Evolutionary conservation across 1,140 invertebrate species (phyloP).

Genomic region (Lanistes nyassanus): DNA sequence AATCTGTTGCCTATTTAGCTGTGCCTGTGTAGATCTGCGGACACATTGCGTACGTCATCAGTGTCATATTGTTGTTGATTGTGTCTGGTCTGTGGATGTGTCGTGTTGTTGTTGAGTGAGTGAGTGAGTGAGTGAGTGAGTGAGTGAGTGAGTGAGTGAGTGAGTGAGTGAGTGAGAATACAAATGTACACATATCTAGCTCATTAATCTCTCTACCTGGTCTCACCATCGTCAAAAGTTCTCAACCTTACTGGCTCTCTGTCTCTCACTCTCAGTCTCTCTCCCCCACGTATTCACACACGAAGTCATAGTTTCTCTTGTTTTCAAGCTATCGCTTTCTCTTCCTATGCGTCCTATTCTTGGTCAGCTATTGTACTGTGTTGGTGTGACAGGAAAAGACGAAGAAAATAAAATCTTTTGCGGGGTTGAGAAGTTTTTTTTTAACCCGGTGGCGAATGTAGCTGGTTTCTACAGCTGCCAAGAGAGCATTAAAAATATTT

Average conservation of each 20-base stretch:
- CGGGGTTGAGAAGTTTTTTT: too few relatives aligned
- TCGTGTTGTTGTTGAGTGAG: background rate
- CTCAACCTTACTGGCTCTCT: constrained; percentile 1
- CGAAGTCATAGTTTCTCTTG: background rate
- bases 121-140: background rate
- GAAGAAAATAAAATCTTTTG: too few relatives aligned
- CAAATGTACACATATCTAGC: background rate
- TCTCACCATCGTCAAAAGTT: background rate
- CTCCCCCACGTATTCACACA: too few relatives aligned
- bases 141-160: constrained; percentile 1
- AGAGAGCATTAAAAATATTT: too few relatives aligned
- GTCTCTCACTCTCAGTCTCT: too few relatives aligned
- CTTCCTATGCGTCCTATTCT: too few relatives aligned
- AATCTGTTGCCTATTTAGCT: background rate
- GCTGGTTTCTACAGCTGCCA: too few relatives aligned
- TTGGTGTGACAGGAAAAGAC: too few relatives aligned
- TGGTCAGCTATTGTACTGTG: too few relatives aligned
- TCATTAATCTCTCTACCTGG: too few relatives aligned
- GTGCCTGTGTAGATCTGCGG: background rate
- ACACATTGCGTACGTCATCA: background rate
- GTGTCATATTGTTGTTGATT: background rate
- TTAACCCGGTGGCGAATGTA: too few relatives aligned
- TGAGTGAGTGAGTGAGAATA: background rate
- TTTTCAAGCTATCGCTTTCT: too few relatives aligned
- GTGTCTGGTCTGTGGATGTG: background rate